Evolutionary conservation across 2,113 vertebrate genomes (phyloP).

Genomic region (Anthoscopus minutus): DNA sequence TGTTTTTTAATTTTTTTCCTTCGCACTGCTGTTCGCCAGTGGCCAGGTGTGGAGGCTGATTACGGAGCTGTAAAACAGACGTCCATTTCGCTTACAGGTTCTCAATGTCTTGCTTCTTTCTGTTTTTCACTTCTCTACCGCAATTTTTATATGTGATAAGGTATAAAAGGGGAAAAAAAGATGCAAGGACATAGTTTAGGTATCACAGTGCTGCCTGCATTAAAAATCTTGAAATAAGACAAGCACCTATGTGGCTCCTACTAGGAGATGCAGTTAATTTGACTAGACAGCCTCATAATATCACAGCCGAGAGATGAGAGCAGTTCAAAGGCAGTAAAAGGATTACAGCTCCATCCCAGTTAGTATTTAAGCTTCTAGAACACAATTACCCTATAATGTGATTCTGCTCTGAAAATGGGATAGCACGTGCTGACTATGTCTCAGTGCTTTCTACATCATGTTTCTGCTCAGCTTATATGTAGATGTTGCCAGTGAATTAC

Average conservation of each 20-base stretch:
- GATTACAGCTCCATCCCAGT: conserved; percentile 48
- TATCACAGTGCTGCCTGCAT: neutral
- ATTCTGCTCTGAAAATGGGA: neutral
- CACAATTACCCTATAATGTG: neutral
- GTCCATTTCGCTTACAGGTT: neutral
- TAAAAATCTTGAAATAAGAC: neutral
- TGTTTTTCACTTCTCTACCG: neutral
- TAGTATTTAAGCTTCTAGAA: neutral
- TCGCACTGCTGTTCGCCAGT: accelerated
- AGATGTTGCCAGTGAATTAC: neutral
- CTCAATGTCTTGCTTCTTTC: neutral
- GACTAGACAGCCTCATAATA: conserved; percentile 53
- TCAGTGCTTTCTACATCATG: neutral
- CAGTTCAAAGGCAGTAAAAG: conserved; percentile 14
- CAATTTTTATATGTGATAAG: neutral
- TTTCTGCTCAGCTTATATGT: neutral
- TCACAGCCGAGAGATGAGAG: conserved; percentile 28
- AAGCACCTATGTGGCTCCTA: conserved; percentile 47
- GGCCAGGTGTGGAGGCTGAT: neutral
- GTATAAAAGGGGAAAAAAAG: neutral
- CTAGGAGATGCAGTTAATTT: conserved; percentile 32
- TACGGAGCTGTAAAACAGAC: neutral
- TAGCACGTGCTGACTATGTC: neutral
- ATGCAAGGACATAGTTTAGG: neutral
- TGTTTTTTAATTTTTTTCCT: neutral